Percentiles rank a stretch among this genome's conserved stretches.
phyloP scores from a whole-genome alignment of 2,797 vertebrate genomes.

The Cheirogaleus major region DNA sequence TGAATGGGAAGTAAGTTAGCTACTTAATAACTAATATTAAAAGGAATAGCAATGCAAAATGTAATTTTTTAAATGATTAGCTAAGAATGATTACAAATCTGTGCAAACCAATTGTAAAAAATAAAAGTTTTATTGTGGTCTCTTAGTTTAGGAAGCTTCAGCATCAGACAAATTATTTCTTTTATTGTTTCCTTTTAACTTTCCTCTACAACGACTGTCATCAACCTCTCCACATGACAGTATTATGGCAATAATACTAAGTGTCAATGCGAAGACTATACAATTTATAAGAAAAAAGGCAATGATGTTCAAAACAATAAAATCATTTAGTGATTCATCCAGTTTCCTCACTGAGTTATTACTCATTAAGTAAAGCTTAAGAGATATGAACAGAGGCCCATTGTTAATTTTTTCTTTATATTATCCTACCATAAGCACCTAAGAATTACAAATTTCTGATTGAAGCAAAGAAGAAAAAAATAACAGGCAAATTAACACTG shows the following conservation, averaged over 20 bases:
- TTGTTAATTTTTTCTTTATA: background rate
- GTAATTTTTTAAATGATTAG: slow-evolving; percentile 33
- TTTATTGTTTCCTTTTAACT: slow-evolving; percentile 32
- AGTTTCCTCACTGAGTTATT: background rate
- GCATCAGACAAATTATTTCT: slow-evolving; percentile 19
- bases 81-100: slow-evolving; percentile 50
- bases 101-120: background rate
- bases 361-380: background rate
- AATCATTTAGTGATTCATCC: background rate
- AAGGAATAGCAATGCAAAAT: slow-evolving; percentile 28
- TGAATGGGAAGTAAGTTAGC: slow-evolving; percentile 46
- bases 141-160: slow-evolving; percentile 48
- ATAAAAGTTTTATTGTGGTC: slow-evolving; percentile 34
- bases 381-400: background rate
- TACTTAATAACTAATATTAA: slow-evolving; percentile 54
- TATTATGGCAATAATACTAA: background rate
- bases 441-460: slow-evolving; percentile 29
- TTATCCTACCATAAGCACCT: background rate
- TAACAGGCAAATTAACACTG: background rate
- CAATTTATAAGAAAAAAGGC: slow-evolving; percentile 27
- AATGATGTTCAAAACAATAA: background rate
- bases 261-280: background rate
- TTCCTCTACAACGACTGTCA: background rate
- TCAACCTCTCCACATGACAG: slow-evolving; percentile 20
- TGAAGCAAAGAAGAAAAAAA: background rate